Evolutionary conservation across 2,113 vertebrate species (phyloP).

Genomic region (Rhagologus leucostigma): DNA sequence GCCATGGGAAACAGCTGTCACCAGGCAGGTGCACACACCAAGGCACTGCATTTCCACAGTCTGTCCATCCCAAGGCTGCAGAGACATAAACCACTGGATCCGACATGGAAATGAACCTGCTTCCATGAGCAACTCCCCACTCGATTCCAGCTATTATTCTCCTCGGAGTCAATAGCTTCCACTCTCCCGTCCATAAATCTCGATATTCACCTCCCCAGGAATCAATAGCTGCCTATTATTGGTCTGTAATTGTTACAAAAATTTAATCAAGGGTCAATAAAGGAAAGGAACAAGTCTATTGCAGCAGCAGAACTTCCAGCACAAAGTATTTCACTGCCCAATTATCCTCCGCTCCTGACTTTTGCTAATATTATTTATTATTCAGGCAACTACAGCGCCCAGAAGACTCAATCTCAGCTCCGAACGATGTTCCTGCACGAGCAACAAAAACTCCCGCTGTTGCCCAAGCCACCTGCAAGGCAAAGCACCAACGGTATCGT

Average conservation of each 20-base stretch:
- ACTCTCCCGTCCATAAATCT: not conserved
- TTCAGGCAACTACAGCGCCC: not conserved
- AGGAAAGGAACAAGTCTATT: slow-evolving; percentile 19
- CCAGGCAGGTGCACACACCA: rapidly evolving
- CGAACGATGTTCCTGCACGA: rapidly evolving
- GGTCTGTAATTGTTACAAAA: slow-evolving; percentile 56
- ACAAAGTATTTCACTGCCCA: not conserved
- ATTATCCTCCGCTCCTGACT: not conserved
- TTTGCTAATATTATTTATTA: not conserved
- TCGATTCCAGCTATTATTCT: not conserved
- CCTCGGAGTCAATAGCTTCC: slow-evolving; percentile 18
- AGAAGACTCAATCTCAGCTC: not conserved
- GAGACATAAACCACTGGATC: not conserved
- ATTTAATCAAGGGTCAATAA: slow-evolving; percentile 62
- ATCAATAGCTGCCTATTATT: slow-evolving; percentile 62
- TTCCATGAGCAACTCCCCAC: not conserved
- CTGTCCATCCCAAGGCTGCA: not conserved
- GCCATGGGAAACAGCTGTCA: not conserved
- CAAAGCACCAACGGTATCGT: rapidly evolving
- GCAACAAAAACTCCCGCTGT: not conserved
- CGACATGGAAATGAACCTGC: not conserved
- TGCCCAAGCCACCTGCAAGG: not conserved
- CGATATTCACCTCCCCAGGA: not conserved
- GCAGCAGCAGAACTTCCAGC: not conserved
- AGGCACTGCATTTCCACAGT: rapidly evolving